Conservation (phyloP, 2,113 vertebrate genomes). For the Zosterops japonicus region DNA sequence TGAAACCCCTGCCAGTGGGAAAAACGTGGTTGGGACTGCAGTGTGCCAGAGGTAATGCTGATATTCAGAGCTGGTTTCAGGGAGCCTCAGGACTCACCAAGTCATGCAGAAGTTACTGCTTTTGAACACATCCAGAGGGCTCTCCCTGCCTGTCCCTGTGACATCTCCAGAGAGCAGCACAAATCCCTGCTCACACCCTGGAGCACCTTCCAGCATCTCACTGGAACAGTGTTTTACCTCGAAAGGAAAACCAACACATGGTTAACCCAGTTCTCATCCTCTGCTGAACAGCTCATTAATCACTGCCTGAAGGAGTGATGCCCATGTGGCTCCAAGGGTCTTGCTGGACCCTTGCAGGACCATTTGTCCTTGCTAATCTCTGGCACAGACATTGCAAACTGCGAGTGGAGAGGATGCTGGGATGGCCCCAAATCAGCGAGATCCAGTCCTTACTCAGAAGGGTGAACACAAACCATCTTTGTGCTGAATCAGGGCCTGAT, state of each 20-base stretch:
- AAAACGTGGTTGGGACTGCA: background rate
- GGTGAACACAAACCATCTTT: background rate
- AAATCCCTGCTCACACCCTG: background rate
- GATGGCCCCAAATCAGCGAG: background rate
- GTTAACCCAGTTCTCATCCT: background rate
- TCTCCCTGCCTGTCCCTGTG: background rate
- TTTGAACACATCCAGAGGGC: background rate
- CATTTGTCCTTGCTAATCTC: background rate
- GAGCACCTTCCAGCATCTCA: background rate
- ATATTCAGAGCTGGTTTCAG: background rate
- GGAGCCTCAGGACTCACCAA: background rate
- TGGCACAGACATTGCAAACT: background rate
- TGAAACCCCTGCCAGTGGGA: background rate
- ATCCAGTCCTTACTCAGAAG: background rate
- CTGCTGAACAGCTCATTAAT: background rate
- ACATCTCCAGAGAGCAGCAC: background rate
- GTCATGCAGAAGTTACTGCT: background rate
- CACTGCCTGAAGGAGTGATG: background rate
- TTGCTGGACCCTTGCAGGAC: background rate
- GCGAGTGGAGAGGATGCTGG: background rate
- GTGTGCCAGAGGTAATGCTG: background rate
- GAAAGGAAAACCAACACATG: background rate
- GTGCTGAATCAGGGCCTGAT: background rate
- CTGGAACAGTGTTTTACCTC: background rate
- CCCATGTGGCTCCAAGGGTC: fast-evolving